These are phyloP conservation scores for Notechis scutatus DNA, from an alignment of 2,113 vertebrate genomes.

Conservation along the genomic window DNA sequence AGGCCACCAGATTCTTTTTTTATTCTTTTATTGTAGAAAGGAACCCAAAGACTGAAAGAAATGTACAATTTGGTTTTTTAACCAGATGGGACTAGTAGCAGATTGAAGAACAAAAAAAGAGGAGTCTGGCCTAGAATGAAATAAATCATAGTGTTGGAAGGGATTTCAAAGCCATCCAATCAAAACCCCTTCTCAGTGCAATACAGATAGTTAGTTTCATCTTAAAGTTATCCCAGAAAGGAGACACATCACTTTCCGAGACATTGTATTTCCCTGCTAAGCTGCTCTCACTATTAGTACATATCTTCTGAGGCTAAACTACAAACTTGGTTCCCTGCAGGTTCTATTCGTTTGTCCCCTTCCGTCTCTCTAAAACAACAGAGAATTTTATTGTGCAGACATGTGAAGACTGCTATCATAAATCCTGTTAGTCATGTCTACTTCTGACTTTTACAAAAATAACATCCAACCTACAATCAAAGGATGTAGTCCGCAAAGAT, in stretches of 20 bases:
- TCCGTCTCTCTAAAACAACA: neutral
- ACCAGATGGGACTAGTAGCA: neutral
- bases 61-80: neutral
- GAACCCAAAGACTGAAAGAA: neutral
- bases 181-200: neutral
- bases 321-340: neutral
- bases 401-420: neutral
- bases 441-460: neutral
- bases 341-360: neutral
- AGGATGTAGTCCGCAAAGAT: neutral
- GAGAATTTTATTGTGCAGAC: neutral
- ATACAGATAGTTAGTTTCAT: neutral
- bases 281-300: neutral
- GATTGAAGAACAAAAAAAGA: neutral
- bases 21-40: neutral
- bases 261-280: neutral
- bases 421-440: neutral
- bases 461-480: neutral
- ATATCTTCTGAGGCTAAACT: neutral
- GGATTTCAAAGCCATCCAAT: neutral
- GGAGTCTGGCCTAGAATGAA: neutral
- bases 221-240: neutral
- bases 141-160: neutral
- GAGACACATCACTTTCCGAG: neutral
- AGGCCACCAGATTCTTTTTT: neutral